Conservation (phyloP, 2,113 vertebrate species). For the Furnarius figulus region DNA sequence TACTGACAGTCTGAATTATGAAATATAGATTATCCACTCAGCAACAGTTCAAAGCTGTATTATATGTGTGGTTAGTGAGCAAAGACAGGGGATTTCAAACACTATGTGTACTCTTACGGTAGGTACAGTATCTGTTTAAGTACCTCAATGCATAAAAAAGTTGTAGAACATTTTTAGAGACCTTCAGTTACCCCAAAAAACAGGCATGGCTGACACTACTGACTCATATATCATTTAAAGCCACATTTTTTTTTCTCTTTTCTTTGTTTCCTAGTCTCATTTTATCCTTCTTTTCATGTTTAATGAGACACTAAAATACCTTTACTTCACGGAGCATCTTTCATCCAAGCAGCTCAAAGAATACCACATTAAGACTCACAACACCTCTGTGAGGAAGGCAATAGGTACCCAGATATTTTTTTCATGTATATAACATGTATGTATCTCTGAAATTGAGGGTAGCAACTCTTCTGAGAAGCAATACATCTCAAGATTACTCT, state of each 20-base stretch:
- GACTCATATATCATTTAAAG: background rate
- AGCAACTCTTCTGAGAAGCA: background rate
- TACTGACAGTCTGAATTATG: slow-evolving; percentile 65
- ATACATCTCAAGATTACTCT: background rate
- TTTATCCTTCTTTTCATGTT: slow-evolving; percentile 8
- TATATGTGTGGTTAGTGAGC: background rate
- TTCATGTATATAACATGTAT: background rate
- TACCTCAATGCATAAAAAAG: background rate
- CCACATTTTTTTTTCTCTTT: background rate
- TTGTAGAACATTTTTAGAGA: background rate
- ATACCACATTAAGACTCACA: background rate
- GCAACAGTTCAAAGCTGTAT: slow-evolving; percentile 1
- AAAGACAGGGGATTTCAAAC: slow-evolving; percentile 1
- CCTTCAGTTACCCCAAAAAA: background rate
- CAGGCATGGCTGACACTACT: background rate
- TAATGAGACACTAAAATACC: slow-evolving; percentile 12
- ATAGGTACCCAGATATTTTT: background rate
- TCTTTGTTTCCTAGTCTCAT: background rate
- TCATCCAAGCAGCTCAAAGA: background rate
- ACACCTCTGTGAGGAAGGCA: background rate
- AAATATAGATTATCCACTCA: slow-evolving; percentile 72
- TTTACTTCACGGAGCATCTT: background rate
- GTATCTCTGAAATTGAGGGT: background rate
- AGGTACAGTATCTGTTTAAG: background rate
- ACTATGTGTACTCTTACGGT: background rate